Conservation (phyloP, 1,140 invertebrate species). For the Drosophila paulistorum region DNA sequence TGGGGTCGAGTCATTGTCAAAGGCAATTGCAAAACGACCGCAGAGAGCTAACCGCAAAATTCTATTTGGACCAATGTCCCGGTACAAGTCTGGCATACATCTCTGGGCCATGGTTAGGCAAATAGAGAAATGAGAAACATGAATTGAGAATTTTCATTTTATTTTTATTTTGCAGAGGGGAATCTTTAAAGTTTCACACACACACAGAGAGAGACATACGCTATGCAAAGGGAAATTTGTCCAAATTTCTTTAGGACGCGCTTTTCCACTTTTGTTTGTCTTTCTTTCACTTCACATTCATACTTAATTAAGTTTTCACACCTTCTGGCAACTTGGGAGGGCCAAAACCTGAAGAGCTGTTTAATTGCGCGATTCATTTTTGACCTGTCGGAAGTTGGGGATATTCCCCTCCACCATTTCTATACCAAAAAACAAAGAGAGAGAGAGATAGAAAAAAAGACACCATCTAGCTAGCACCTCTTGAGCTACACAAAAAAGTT, state of each 20-base stretch:
- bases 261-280: conserved; percentile 24
- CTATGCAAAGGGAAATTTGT: conserved; percentile 13
- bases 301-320: conserved; percentile 73
- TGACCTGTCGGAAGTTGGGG: conserved; percentile 69
- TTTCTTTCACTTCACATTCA: conserved; percentile 39
- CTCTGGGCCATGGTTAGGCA: neutral
- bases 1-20: conserved; percentile 34
- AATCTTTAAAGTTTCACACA: neutral
- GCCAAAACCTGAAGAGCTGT: conserved; percentile 39
- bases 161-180: neutral
- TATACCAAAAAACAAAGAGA: neutral
- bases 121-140: conserved; percentile 12
- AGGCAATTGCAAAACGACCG: conserved; percentile 39
- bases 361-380: conserved; percentile 80
- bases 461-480: neutral
- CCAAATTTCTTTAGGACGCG: conserved; percentile 16
- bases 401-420: neutral
- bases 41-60: conserved; percentile 67
- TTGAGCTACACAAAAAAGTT: conserved; percentile 51
- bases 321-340: conserved; percentile 38
- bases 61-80: conserved; percentile 58
- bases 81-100: conserved; percentile 26
- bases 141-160: neutral
- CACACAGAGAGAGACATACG: neutral
- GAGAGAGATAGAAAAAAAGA: neutral